These are phyloP conservation scores for Rhodophaea formosa DNA, from an alignment of 2,888 invertebrate genomes.

Conservation along the genomic window DNA sequence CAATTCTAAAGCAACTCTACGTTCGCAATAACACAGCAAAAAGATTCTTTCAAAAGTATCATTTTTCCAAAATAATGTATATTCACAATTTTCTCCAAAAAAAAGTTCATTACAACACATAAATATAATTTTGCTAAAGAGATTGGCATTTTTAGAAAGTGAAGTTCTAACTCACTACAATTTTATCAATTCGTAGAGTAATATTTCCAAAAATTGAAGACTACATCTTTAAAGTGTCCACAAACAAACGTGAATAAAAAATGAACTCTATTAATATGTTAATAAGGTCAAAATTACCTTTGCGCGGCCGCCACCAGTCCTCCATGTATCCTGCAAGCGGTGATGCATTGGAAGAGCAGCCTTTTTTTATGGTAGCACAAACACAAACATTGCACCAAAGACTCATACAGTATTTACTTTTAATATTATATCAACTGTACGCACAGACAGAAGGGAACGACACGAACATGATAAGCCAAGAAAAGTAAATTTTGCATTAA, in stretches of 20 bases:
- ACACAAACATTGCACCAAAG: slow-evolving; percentile 78
- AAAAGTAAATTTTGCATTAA: slow-evolving; percentile 31
- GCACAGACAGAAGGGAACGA: slow-evolving; percentile 27
- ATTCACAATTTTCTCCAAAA: too few species aligned
- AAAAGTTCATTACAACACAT: too few species aligned
- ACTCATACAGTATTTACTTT: slow-evolving; percentile 80
- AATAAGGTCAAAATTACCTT: slow-evolving; percentile 88
- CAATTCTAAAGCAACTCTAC: too few species aligned
- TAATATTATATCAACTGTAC: slow-evolving; percentile 26
- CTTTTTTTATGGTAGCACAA: slow-evolving; percentile 82
- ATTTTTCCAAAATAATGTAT: too few species aligned
- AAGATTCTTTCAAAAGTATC: too few species aligned
- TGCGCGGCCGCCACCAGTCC: slow-evolving; percentile 98
- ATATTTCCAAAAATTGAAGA: not conserved
- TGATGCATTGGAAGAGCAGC: slow-evolving; percentile 90
- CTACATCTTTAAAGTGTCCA: slow-evolving; percentile 10
- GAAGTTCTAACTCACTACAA: not conserved
- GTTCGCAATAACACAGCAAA: too few species aligned
- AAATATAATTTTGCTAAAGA: too few species aligned
- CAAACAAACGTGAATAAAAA: slow-evolving; percentile 11
- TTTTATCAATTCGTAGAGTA: not conserved
- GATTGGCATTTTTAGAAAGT: too few species aligned
- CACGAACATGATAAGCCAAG: slow-evolving; percentile 39
- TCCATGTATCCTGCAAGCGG: slow-evolving; percentile 98
- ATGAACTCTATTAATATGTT: slow-evolving; percentile 42